Evolutionary conservation across 2,888 invertebrate genomes (phyloP), one percentile per base, ranked within the genome.

Genomic region (Mystacides longicornis): DNA sequence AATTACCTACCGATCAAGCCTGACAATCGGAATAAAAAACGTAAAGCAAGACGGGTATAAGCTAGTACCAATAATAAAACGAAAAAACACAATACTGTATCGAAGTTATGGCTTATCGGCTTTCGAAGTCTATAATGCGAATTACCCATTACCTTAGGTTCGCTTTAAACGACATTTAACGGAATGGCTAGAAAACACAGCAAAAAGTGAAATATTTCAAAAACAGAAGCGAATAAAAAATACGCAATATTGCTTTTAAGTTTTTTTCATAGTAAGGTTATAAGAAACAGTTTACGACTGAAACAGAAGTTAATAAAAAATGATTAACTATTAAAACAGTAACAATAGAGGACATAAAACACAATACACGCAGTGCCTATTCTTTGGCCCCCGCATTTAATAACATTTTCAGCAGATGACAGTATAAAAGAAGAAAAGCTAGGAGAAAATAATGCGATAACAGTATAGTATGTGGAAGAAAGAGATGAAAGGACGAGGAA

Each of bases 351-450:
- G 37, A 37, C 16, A 37, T 37, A 37, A 37, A 37, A 37, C 16
- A 37, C 37, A 37, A 37, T 37, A 14, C n/a, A n/a, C 14, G 4
- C 3, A 7, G 37, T 7, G 14, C 7, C 37, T 14, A 37, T 37
- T 37, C n/a, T 16, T 37, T 14, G 16, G 37, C 37, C 37, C n/a
- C n/a, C 37, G 14, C 37, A 37, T 37, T 37, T 37, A 37, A 37
- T 37, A 37, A 37, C 37, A 37, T 37, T 37, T 16, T 37, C 37
- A 37, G 16, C 37, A 37, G 37, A 37, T 37, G 37, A 37, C 37
- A 37, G 16, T 37, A 37, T 37, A 37, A 37, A n/a, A 37, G 37
- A 37, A 37, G n/a, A 37, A 16, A 37, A 37, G 16, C 7, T 37
- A 37, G 37, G 3, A 37, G 37, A 3, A 14, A 37, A 14, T 4